Base-by-base conservation (phyloP, 92 coral and sea anemone genomes). In the Zoanthus sociatus region DNA sequence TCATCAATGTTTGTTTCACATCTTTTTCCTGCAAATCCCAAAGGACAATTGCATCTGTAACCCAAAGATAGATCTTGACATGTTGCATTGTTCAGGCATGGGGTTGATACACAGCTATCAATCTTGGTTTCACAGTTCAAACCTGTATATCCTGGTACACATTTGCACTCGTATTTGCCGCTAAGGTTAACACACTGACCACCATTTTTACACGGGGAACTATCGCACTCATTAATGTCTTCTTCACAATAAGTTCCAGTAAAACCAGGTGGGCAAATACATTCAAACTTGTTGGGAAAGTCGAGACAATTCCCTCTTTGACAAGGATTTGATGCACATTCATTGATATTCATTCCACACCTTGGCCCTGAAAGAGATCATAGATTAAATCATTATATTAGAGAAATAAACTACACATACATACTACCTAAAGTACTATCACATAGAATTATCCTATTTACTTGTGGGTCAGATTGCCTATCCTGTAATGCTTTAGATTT, bases 101-200 rank as follows among this genome's bases (percentile, higher is more conserved):
- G 94, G 37, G 81, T 76, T 21, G 71, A 21, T 21, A 86, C 87
- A 74, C 98, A 96, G 51, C 92, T 92, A 86, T 96, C 88, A 78
- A 91, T 82, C 81, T 96, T 78, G 1, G 42, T 86, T 76, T 94
- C 86, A 83, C 98, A 96, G 73, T 87, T 89, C 30, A 75, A 69
- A 5, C 98, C 98, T 66, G 45, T 84, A 76, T 85, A 96, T 16
- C 94, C 98, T 8, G 5, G 53, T 16, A 5, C 4, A 68, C 98
- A 95, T 9, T 77, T 86, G 70, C 98, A 94, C 6, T 60, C 86
- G 92, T 94, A 93, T 16, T 46, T 69, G 64, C 73, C 88, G 15
- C 75, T n/a, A 32, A 17, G 30, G 55, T 94, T 90, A 66, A 84
- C 88, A 54, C 98, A 94, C 78, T 94, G 98, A 15, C 98, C 98